Conservation (phyloP, 2,113 vertebrate species). For the Pelodiscus sinensis region DNA sequence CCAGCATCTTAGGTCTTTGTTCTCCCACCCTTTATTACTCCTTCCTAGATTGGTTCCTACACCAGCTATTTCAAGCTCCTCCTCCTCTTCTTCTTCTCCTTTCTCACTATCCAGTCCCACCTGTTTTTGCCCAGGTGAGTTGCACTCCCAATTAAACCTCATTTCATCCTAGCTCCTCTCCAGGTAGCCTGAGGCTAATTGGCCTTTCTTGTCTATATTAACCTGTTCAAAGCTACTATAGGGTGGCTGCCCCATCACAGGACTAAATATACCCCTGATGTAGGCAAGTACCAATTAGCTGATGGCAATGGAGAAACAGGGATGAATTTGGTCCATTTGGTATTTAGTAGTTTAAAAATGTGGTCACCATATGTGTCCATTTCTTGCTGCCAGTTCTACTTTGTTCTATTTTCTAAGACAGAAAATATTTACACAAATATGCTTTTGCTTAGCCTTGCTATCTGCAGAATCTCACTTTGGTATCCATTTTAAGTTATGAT, state of each 20-base stretch:
- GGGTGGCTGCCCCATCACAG: background rate
- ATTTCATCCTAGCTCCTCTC: background rate
- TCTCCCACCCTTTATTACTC: background rate
- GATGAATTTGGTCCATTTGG: background rate
- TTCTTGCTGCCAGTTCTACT: background rate
- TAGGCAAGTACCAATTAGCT: background rate
- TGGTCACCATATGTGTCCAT: background rate
- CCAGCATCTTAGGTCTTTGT: background rate
- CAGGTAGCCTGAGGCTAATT: background rate
- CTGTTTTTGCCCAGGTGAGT: background rate
- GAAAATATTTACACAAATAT: background rate
- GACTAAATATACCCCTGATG: background rate
- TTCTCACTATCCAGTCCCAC: background rate
- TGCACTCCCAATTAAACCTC: background rate
- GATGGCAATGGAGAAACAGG: background rate
- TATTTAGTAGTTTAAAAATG: background rate
- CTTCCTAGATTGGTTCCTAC: background rate
- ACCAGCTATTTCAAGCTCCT: background rate
- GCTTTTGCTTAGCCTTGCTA: background rate
- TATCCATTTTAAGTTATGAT: background rate
- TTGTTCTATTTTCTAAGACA: background rate
- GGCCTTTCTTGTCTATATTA: background rate
- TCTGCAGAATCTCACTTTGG: background rate
- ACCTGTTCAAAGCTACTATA: background rate
- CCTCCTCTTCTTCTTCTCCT: background rate